phyloP scores from a whole-genome alignment of 1,140 invertebrate genomes.

The Drosophila orena region DNA sequence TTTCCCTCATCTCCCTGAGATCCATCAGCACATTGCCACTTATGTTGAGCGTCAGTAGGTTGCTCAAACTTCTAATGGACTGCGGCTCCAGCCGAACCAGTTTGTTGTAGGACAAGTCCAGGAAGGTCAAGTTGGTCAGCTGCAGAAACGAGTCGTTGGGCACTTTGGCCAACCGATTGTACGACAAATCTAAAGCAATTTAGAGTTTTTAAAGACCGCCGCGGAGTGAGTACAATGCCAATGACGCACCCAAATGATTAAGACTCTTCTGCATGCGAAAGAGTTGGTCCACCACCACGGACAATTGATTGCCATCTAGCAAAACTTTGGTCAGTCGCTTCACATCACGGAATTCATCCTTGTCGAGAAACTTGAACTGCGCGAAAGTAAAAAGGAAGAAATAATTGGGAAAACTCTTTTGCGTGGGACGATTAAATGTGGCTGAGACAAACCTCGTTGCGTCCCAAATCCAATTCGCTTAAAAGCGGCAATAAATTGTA shows the following conservation, averaged over 20 bases:
- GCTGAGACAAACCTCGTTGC: slow-evolving; percentile 87
- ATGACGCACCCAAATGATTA: slow-evolving; percentile 80
- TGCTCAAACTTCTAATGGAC: slow-evolving; percentile 85
- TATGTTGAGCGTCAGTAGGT: slow-evolving; percentile 86
- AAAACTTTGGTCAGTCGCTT: slow-evolving; percentile 88
- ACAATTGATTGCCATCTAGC: slow-evolving; percentile 91
- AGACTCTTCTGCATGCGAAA: slow-evolving; percentile 89
- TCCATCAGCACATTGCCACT: slow-evolving; percentile 87
- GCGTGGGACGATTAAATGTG: neutral
- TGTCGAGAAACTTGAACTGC: slow-evolving; percentile 90
- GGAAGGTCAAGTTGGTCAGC: slow-evolving; percentile 87
- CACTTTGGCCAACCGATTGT: slow-evolving; percentile 90
- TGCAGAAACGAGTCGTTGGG: slow-evolving; percentile 89
- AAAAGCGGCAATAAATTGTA: slow-evolving; percentile 90
- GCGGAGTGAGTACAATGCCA: slow-evolving; percentile 39
- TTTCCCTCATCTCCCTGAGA: slow-evolving; percentile 80
- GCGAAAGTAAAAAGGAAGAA: slow-evolving; percentile 24
- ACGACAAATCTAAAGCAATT: slow-evolving; percentile 86
- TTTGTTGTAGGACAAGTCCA: slow-evolving; percentile 91
- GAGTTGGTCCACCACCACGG: slow-evolving; percentile 90
- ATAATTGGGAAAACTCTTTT: slow-evolving; percentile 67
- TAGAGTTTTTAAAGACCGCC: slow-evolving; percentile 9
- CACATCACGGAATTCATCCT: slow-evolving; percentile 90
- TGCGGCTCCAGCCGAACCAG: slow-evolving; percentile 88
- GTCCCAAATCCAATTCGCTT: slow-evolving; percentile 90